Evolutionary conservation across 2,888 invertebrate genomes (phyloP), one percentile per base, ranked within the genome.

Genomic region (Heteromyza rotundicornis): DNA sequence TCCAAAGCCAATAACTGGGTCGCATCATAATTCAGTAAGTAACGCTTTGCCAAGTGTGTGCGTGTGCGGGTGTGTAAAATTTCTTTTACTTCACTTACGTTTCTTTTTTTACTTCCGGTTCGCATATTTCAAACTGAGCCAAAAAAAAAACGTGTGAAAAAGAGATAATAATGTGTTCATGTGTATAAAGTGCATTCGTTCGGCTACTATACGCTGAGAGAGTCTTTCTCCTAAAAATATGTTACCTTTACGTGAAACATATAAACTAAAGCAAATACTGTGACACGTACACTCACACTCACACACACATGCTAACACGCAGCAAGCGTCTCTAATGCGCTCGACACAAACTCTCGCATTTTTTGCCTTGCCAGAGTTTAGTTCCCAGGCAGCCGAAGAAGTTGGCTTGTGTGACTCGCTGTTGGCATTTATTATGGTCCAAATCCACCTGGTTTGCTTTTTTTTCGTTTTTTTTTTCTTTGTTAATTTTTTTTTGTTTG

Each of bases 191-290:
- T 73, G 68, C 61, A 60, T 23, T 50, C 23, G 47, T 56, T n/a
- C n/a, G n/a, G n/a, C n/a, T n/a, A n/a, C n/a, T n/a, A n/a, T n/a
- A n/a, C n/a, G n/a, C n/a, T n/a, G n/a, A n/a, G 5, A 19, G 20
- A 8, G 47, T 5, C 16, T 20, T 17, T 5, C 47, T 32, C n/a
- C n/a, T n/a, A n/a, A 24, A 56, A 74, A 77, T 74, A 77, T 76
- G 76, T 74, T 74, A 63, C 76, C 73, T 76, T 74, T 70, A 73
- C 73, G 75, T 71, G 75, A 71, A 75, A 74, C 76, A 77, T 77
- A 74, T 74, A 74, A 74, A 74, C 77, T 75, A 77, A 75, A 77
- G 77, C 76, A 70, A 77, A 73, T 76, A 75, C 74, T 73, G 73
- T 75, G 77, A 72, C 74, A 74, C 73, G 74, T 75, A 69, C 76